Conservation (phyloP, 2,113 vertebrate species). For the Gymnocephalus cernua region DNA sequence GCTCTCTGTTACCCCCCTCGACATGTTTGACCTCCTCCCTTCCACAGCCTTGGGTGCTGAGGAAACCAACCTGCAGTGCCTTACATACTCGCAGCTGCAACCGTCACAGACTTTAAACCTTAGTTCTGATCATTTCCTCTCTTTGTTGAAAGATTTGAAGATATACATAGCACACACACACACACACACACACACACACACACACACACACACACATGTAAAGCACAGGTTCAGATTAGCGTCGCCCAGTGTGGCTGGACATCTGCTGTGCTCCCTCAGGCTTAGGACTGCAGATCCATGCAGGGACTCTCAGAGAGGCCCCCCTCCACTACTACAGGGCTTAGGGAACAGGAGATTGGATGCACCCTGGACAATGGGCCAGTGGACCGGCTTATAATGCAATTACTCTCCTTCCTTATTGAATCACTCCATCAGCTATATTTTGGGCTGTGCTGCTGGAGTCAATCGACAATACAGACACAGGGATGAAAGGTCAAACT, state of each 20-base stretch:
- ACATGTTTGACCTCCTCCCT: constrained; percentile 55
- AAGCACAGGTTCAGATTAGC: constrained; percentile 46
- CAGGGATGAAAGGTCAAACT: constrained; percentile 47
- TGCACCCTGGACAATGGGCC: constrained; percentile 60
- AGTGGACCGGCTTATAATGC: constrained; percentile 69
- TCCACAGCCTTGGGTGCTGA: constrained; percentile 36
- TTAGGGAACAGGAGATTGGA: constrained; percentile 68
- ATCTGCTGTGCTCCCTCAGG: constrained; percentile 59
- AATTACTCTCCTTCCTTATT: constrained; percentile 80
- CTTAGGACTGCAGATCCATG: constrained; percentile 26
- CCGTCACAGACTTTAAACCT: constrained; percentile 26
- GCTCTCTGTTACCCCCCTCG: constrained; percentile 18
- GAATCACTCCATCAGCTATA: constrained; percentile 64
- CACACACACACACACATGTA: neutral
- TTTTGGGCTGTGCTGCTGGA: constrained; percentile 43
- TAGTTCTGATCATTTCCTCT: constrained; percentile 44
- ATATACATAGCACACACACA: constrained; percentile 16
- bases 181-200: neutral
- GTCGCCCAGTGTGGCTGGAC: constrained; percentile 51
- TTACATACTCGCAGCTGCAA: constrained; percentile 47
- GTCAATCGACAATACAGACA: constrained; percentile 47
- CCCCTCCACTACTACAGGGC: constrained; percentile 24
- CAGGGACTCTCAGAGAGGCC: constrained; percentile 24
- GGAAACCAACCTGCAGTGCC: constrained; percentile 18
- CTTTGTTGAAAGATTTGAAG: constrained; percentile 47